These are phyloP conservation scores for Scrobipalpa atriplicella DNA, from an alignment of 2,888 invertebrate species.

Conservation along the genomic window DNA sequence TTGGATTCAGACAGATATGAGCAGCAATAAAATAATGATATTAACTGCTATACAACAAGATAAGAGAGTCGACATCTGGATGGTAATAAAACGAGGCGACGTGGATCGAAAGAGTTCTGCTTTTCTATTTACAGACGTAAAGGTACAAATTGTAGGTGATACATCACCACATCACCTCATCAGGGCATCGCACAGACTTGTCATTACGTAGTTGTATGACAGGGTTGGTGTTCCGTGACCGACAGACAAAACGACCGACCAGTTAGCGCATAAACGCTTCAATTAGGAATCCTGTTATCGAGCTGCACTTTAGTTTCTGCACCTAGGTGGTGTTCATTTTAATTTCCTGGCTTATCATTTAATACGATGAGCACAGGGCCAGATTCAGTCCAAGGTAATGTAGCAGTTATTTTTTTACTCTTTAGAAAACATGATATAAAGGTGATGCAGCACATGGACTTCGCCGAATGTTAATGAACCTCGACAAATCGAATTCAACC, in stretches of 20 bases:
- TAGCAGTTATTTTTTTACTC: background rate
- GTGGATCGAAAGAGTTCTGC: background rate
- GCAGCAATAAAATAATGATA: slow-evolving; percentile 1
- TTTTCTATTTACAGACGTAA: background rate
- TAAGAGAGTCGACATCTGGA: background rate
- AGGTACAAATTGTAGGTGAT: background rate
- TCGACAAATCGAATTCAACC: too few relatives aligned
- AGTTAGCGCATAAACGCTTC: slow-evolving; percentile 22
- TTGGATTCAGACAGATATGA: slow-evolving; percentile 22
- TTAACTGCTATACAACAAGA: slow-evolving; percentile 1
- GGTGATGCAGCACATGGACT: too few relatives aligned
- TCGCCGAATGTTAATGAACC: too few relatives aligned
- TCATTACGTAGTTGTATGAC: slow-evolving; percentile 7
- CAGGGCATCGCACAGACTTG: background rate
- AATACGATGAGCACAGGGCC: slow-evolving; percentile 18
- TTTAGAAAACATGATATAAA: too few relatives aligned
- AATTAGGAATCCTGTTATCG: slow-evolving; percentile 21
- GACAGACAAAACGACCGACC: slow-evolving; percentile 11
- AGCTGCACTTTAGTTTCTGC: slow-evolving; percentile 18
- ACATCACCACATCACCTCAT: background rate
- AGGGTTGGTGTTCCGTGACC: slow-evolving; percentile 8
- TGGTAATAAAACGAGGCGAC: background rate
- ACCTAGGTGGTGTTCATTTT: slow-evolving; percentile 28
- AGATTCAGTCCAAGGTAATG: background rate
- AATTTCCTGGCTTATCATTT: slow-evolving; percentile 28